Conservation (phyloP, 1,140 invertebrate genomes). For the Lordiphosa clarofinis region DNA sequence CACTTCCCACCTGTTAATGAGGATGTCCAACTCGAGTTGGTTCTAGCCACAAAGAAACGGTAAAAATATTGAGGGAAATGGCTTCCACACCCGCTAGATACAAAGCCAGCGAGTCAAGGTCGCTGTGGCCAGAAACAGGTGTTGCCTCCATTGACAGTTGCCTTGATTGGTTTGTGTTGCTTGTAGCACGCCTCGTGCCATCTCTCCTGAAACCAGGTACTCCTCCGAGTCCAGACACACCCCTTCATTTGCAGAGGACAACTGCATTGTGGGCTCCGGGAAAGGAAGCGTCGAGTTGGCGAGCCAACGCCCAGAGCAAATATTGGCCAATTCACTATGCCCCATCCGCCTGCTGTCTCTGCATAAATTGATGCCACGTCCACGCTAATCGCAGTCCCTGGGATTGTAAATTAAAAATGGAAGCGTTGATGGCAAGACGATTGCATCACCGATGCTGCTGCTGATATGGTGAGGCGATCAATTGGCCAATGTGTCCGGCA, state of each 20-base stretch:
- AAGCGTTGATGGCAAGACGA: slow-evolving; percentile 30
- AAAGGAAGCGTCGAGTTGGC: slow-evolving; percentile 7
- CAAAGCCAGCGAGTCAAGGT: slow-evolving; percentile 44
- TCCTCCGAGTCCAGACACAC: slow-evolving; percentile 37
- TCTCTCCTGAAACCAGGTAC: slow-evolving; percentile 3
- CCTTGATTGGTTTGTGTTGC: slow-evolving; percentile 66
- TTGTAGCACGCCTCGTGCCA: slow-evolving; percentile 50
- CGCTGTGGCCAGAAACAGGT: slow-evolving; percentile 39
- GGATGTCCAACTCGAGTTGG: slow-evolving; percentile 27
- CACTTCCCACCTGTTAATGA: too few relatives aligned
- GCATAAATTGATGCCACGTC: slow-evolving; percentile 52
- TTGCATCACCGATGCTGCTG: slow-evolving; percentile 42
- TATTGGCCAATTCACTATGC: slow-evolving; percentile 32
- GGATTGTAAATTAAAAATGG: slow-evolving; percentile 45
- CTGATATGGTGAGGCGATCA: slow-evolving; percentile 32
- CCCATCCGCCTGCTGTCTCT: slow-evolving; percentile 13
- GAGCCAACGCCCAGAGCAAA: slow-evolving; percentile 62
- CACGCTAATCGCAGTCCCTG: slow-evolving; percentile 54
- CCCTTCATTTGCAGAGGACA: slow-evolving; percentile 52
- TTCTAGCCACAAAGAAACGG: slow-evolving; percentile 16
- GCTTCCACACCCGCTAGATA: slow-evolving; percentile 30
- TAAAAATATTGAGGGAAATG: slow-evolving; percentile 36
- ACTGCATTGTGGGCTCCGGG: slow-evolving; percentile 47
- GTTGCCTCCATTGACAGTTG: slow-evolving; percentile 65
- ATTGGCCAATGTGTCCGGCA: slow-evolving; percentile 50